phyloP scores from a whole-genome alignment of 2,113 vertebrate genomes.

The Oplegnathus fasciatus region DNA sequence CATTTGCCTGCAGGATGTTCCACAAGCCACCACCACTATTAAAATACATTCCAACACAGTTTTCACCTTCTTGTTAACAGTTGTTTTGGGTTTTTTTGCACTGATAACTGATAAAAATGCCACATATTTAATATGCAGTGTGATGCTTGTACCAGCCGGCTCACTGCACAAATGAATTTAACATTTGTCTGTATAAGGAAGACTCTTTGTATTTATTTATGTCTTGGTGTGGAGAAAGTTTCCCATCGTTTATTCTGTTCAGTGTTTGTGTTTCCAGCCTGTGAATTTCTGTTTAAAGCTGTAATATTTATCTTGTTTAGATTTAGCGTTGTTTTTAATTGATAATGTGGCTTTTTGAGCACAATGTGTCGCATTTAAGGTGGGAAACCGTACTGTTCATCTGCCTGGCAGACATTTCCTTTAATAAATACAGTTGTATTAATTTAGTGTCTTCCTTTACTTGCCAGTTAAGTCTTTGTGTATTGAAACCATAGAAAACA shows the following conservation, averaged over 20 bases:
- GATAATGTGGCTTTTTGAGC: conserved; percentile 48
- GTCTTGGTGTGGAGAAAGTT: conserved; percentile 41
- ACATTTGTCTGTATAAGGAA: conserved; percentile 47
- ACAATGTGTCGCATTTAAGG: conserved; percentile 61
- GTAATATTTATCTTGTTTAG: conserved; percentile 67
- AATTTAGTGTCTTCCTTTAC: background rate
- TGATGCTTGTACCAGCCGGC: conserved; percentile 46
- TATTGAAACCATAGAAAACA: background rate
- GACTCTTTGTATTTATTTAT: conserved; percentile 74
- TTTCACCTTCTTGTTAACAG: conserved; percentile 26
- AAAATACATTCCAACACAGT: conserved; percentile 63
- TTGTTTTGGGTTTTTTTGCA: conserved; percentile 66
- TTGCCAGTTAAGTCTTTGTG: background rate
- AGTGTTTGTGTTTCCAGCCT: conserved; percentile 63
- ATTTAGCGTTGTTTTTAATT: conserved; percentile 48
- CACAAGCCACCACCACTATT: conserved; percentile 29
- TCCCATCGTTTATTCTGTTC: conserved; percentile 46
- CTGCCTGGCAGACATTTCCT: conserved; percentile 52
- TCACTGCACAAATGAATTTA: conserved; percentile 60
- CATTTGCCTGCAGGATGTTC: conserved; percentile 36
- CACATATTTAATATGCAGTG: conserved; percentile 63
- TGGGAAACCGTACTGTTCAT: conserved; percentile 59
- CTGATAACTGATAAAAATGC: conserved; percentile 61
- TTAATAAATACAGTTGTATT: conserved; percentile 73
- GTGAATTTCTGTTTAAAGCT: conserved; percentile 70